phyloP scores from a whole-genome alignment of 2,113 vertebrate species.

The Platysteira castanea region DNA sequence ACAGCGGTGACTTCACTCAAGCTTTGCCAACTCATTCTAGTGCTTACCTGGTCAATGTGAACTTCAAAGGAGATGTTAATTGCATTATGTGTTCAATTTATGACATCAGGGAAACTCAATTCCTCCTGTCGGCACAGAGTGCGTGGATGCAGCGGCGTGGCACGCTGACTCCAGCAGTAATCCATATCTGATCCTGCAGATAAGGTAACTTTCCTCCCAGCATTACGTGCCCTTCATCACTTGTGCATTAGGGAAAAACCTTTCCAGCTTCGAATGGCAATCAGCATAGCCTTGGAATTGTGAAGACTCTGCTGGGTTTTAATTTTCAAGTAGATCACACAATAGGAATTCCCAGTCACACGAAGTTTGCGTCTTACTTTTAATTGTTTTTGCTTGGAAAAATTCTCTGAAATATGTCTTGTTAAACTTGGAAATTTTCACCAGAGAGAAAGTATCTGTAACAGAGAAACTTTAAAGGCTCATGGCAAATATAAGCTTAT shows the following conservation, averaged over 20 bases:
- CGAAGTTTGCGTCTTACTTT: neutral
- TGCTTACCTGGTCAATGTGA: neutral
- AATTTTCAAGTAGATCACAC: neutral
- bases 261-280: constrained; percentile 48
- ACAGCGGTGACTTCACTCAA: neutral
- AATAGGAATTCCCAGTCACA: neutral
- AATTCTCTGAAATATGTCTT: neutral
- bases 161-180: constrained; percentile 49
- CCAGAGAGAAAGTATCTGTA: neutral
- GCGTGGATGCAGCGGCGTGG: constrained; percentile 11
- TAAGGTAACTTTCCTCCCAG: constrained; percentile 59
- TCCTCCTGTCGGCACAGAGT: neutral
- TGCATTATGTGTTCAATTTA: constrained; percentile 25
- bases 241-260: constrained; percentile 57
- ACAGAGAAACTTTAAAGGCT: neutral
- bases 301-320: neutral
- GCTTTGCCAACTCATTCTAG: neutral
- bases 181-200: constrained; percentile 63
- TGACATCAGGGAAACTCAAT: constrained; percentile 59
- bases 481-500: neutral
- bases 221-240: constrained; percentile 30
- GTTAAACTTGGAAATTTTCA: neutral
- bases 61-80: constrained; percentile 40
- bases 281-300: constrained; percentile 27
- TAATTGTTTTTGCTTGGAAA: neutral